Percentiles rank a stretch among this genome's conserved stretches.
Evolutionary conservation across 1,140 invertebrate species (phyloP).

Genomic region (Alviniconcha marisindica): DNA sequence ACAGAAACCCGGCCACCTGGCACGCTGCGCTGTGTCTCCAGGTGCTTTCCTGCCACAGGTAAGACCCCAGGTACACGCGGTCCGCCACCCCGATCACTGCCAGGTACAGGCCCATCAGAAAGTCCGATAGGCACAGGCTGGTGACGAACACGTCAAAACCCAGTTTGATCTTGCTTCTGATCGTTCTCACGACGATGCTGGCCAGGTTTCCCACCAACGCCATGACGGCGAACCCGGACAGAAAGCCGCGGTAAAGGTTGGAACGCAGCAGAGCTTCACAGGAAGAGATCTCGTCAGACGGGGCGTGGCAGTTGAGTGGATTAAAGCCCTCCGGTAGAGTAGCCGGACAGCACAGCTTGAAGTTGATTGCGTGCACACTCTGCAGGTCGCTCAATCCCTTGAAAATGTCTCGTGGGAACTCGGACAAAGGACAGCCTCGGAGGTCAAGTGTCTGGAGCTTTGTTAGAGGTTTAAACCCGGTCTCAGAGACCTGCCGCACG

Average conservation of each 20-base stretch:
- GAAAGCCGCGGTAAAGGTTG: slow-evolving; percentile 29
- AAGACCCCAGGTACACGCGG: neutral
- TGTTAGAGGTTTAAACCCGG: neutral
- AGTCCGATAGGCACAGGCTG: neutral
- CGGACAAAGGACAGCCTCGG: neutral
- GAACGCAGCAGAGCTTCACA: slow-evolving; percentile 26
- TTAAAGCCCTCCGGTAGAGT: neutral
- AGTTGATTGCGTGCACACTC: neutral
- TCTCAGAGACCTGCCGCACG: no score
- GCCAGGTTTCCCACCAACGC: slow-evolving; percentile 55
- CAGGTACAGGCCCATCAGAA: slow-evolving; percentile 24
- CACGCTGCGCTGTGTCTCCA: neutral
- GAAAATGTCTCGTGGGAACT: neutral
- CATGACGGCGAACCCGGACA: slow-evolving; percentile 47
- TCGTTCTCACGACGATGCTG: slow-evolving; percentile 38
- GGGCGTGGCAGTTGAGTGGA: slow-evolving; percentile 5
- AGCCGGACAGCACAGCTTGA: slow-evolving; percentile 20
- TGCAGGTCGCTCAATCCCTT: neutral
- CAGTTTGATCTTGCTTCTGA: neutral
- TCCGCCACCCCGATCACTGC: slow-evolving; percentile 4
- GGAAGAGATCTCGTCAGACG: slow-evolving; percentile 1
- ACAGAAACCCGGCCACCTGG: slow-evolving; percentile 58
- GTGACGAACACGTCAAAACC: slow-evolving; percentile 13
- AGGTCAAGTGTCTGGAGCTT: neutral
- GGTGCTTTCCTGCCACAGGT: neutral